phyloP scores from a whole-genome alignment of 2,797 vertebrate species.

The Anas bahamensis region DNA sequence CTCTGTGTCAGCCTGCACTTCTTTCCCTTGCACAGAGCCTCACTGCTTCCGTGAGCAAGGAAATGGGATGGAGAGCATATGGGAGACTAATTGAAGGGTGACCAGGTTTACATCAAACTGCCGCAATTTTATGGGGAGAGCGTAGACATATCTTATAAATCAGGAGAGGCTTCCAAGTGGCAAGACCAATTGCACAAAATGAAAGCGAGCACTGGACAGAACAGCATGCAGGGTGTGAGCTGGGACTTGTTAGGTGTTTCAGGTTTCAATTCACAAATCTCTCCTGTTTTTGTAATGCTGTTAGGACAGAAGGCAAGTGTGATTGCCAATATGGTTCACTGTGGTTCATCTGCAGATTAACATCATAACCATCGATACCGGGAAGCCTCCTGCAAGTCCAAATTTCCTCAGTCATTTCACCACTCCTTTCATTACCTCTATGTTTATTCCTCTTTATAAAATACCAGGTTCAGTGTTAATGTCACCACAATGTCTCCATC shows the following conservation, averaged over 20 bases:
- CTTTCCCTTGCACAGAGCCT: neutral
- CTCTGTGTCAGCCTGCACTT: neutral
- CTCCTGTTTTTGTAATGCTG: neutral
- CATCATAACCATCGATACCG: neutral
- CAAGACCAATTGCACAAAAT: neutral
- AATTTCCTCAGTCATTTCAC: neutral
- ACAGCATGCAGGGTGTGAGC: neutral
- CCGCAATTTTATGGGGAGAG: neutral
- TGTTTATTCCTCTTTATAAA: neutral
- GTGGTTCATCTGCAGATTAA: neutral
- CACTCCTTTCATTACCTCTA: neutral
- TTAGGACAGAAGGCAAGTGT: neutral
- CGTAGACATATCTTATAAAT: neutral
- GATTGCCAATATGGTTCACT: neutral
- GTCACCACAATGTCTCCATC: neutral
- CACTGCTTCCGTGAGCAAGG: accelerated
- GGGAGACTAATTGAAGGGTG: neutral
- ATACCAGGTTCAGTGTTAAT: neutral
- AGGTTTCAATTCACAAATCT: neutral
- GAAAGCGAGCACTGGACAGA: neutral
- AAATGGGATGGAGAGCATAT: neutral
- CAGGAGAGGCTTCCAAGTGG: neutral
- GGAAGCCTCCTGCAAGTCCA: neutral
- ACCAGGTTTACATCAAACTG: neutral
- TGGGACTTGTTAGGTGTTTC: neutral